Evolutionary conservation across 2,888 invertebrate species (phyloP).

Genomic region (Philaethria dido): DNA sequence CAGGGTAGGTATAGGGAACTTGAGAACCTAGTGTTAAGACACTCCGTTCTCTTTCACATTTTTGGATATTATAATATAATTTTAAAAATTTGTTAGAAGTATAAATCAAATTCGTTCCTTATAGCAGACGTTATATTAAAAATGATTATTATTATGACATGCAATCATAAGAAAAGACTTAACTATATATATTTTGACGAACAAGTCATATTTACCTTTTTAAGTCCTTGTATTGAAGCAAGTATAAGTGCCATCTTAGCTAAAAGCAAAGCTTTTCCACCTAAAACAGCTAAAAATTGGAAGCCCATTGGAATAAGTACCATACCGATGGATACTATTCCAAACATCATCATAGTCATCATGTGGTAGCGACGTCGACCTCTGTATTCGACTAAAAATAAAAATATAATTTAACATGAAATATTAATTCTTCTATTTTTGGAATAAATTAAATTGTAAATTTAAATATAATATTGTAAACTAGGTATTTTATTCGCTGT

Average conservation of each 20-base stretch:
- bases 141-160: not conserved
- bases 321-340: slow-evolving; percentile 89
- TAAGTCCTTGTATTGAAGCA: slow-evolving; percentile 91
- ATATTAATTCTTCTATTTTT: no score
- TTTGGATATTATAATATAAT: no score
- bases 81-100: no score
- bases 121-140: not conserved
- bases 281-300: slow-evolving; percentile 91
- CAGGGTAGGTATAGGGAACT: no score
- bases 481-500: no score
- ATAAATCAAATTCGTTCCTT: not conserved
- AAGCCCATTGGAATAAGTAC: slow-evolving; percentile 92
- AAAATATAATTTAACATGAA: no score
- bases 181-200: not conserved
- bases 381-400: slow-evolving; percentile 70
- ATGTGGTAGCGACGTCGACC: slow-evolving; percentile 86
- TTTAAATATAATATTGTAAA: no score
- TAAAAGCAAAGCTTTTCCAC: slow-evolving; percentile 90
- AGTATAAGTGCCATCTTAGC: slow-evolving; percentile 92
- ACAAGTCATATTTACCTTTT: slow-evolving; percentile 80
- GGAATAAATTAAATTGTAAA: no score
- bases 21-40: no score
- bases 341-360: slow-evolving; percentile 91
- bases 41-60: no score
- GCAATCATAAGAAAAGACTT: no score